Percentiles rank a stretch among this genome's conserved stretches.
phyloP scores from a whole-genome alignment of 2,888 invertebrate genomes.

The Sericinus montela region DNA sequence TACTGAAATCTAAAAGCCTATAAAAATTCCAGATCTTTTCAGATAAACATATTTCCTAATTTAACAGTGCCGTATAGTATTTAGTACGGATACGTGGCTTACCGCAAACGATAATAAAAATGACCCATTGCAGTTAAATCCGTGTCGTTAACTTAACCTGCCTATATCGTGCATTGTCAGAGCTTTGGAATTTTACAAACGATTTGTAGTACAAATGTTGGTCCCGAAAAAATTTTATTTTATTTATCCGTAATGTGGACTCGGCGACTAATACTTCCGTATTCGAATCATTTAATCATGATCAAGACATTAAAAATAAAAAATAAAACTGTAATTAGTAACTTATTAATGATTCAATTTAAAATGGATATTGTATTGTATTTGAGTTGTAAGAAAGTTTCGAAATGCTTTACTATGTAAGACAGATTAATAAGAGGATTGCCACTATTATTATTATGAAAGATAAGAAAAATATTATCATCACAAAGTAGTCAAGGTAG shows the following conservation, averaged over 20 bases:
- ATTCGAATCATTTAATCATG: too few relatives aligned
- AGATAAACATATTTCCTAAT: conserved; percentile 18
- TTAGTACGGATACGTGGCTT: conserved; percentile 38
- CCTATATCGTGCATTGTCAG: conserved; percentile 48
- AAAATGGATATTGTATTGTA: too few relatives aligned
- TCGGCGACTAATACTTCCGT: too few relatives aligned
- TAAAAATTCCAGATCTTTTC: background rate
- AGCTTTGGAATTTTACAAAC: conserved; percentile 40
- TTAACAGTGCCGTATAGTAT: conserved; percentile 23
- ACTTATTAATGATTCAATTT: too few relatives aligned
- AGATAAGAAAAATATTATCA: too few relatives aligned
- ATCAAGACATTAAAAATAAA: too few relatives aligned
- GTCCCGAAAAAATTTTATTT: conserved; percentile 17
- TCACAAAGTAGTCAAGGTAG: too few relatives aligned
- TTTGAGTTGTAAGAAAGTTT: too few relatives aligned
- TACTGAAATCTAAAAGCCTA: background rate
- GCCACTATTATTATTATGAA: too few relatives aligned
- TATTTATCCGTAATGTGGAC: background rate
- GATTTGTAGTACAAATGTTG: conserved; percentile 27
- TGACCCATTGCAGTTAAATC: conserved; percentile 38
- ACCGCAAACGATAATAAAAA: conserved; percentile 66
- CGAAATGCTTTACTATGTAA: too few relatives aligned
- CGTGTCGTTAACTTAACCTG: conserved; percentile 53
- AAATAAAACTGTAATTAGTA: too few relatives aligned
- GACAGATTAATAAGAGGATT: too few relatives aligned